These are phyloP conservation scores for Pantherophis alleghaniensis DNA, from an alignment of 2,797 vertebrate genomes.

Conservation along the genomic window DNA sequence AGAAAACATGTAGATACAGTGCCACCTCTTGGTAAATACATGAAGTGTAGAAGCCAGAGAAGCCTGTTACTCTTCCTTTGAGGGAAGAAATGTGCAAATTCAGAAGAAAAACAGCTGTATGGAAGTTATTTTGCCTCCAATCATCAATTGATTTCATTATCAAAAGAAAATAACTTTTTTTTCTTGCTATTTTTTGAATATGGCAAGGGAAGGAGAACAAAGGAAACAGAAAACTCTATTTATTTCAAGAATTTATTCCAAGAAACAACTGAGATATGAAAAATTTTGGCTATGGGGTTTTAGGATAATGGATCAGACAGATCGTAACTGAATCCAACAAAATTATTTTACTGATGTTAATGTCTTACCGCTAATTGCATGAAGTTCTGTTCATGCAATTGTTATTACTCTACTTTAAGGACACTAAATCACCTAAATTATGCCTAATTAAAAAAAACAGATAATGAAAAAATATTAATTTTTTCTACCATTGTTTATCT, in stretches of 20 bases:
- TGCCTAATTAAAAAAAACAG: not conserved
- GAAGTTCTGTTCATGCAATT: not conserved
- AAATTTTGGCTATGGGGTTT: not conserved
- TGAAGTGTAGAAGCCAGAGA: not conserved
- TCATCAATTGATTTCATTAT: not conserved
- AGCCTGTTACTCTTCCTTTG: not conserved
- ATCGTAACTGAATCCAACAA: not conserved
- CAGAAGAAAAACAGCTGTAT: not conserved
- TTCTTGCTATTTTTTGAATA: not conserved
- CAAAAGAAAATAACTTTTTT: not conserved
- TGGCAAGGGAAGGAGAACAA: not conserved
- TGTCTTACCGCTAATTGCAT: not conserved
- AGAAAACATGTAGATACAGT: not conserved
- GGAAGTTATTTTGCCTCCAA: not conserved
- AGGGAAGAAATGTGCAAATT: not conserved
- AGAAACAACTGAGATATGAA: not conserved
- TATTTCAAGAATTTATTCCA: not conserved
- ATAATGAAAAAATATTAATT: constrained; percentile 1
- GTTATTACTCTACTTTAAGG: not conserved
- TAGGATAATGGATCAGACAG: not conserved
- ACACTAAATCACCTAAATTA: not conserved
- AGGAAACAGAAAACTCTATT: not conserved
- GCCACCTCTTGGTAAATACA: constrained; percentile 40
- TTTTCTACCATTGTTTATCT: not conserved
- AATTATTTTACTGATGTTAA: not conserved